Conservation (phyloP, 2,888 invertebrate genomes). For the Drosophila dives region DNA sequence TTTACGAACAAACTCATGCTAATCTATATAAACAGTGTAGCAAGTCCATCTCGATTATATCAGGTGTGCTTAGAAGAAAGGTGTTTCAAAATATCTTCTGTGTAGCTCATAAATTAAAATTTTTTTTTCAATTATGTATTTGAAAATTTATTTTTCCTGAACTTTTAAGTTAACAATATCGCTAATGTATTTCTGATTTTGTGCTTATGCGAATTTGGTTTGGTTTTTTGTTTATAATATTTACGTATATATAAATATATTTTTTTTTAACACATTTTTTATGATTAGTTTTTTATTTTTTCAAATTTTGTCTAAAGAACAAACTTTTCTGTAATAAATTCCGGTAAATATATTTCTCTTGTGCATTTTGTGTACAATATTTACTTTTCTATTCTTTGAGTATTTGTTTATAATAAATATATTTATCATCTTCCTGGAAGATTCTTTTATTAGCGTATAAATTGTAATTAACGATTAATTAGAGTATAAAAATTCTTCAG, state of each 20-base stretch:
- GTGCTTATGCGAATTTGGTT: not conserved
- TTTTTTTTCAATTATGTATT: conserved; percentile 13
- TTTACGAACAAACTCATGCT: conserved; percentile 63
- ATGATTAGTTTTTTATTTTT: not conserved
- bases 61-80: conserved; percentile 4
- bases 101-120: conserved; percentile 36
- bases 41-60: conserved; percentile 10
- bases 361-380: not conserved
- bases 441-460: not conserved
- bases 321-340: not conserved
- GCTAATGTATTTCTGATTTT: not conserved
- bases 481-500: conserved; percentile 15
- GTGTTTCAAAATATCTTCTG: conserved; percentile 9
- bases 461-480: not conserved
- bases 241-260: not conserved
- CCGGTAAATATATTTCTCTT: not conserved
- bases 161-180: not conserved
- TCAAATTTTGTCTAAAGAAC: not conserved
- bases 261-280: not conserved
- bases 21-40: conserved; percentile 38
- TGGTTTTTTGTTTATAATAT: not conserved
- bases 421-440: not conserved
- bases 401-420: not conserved
- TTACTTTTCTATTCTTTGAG: not conserved
- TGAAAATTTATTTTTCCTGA: not conserved